Percentiles rank a stretch among this genome's conserved stretches.
These are phyloP conservation scores for Dysdera silvatica DNA, from an alignment of 1,140 invertebrate genomes.

Conservation along the genomic window DNA sequence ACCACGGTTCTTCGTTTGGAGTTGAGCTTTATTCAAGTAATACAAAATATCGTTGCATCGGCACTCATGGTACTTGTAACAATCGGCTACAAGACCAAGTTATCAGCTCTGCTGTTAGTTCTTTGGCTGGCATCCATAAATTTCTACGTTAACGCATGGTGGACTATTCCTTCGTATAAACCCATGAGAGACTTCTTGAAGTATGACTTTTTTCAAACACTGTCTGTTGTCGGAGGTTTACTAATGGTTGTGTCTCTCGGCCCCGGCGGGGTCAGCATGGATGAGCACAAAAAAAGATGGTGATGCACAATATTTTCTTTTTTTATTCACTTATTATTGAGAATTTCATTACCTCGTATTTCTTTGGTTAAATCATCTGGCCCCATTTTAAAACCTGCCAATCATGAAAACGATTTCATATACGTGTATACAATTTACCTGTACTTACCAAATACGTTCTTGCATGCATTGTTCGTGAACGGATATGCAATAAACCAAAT, in stretches of 20 bases:
- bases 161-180: conserved; percentile 88
- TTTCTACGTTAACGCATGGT: conserved; percentile 96
- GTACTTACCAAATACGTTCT: no score
- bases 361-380: no score
- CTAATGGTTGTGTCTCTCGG: conserved; percentile 96
- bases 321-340: no score
- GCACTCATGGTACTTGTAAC: conserved; percentile 92
- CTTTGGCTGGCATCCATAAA: conserved; percentile 70
- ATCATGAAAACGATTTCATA: no score
- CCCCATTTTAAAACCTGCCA: no score
- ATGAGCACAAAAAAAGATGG: conserved; percentile 99
- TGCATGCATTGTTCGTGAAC: no score
- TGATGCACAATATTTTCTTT: no score
- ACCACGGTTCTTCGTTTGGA: conserved; percentile 92
- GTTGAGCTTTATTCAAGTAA: conserved; percentile 71
- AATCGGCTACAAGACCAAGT: conserved; percentile 96
- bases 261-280: conserved; percentile 97
- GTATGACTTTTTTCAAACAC: conserved; percentile 99
- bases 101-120: conserved; percentile 90
- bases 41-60: conserved; percentile 86
- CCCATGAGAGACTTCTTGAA: conserved; percentile 97
- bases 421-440: no score
- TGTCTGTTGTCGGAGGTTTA: conserved; percentile 97
- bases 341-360: no score
- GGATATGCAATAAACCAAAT: no score